Conservation (phyloP, 2,888 invertebrate species). For the Eurois occulta region DNA sequence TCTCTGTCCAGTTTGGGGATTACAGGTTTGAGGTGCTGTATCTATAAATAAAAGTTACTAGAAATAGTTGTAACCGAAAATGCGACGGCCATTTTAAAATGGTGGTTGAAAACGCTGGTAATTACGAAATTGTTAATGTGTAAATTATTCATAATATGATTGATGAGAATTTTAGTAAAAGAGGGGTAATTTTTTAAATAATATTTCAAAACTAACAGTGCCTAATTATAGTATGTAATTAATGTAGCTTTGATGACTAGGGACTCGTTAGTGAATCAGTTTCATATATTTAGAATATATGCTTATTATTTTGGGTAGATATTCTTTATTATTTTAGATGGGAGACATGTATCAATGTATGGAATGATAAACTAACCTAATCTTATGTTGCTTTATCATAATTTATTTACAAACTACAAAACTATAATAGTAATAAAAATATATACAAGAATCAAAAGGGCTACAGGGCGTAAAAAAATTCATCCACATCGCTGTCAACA, state of each 20-base stretch:
- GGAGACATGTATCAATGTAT: neutral
- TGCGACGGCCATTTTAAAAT: constrained; percentile 35
- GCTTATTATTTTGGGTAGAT: neutral
- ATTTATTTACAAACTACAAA: no score
- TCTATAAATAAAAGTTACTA: constrained; percentile 16
- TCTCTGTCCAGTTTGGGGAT: no score
- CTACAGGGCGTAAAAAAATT: no score
- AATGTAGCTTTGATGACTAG: constrained; percentile 39
- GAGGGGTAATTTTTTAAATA: constrained; percentile 15
- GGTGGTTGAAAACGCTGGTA: constrained; percentile 30
- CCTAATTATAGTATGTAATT: constrained; percentile 16
- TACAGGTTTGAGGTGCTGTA: no score
- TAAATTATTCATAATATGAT: constrained; percentile 58
- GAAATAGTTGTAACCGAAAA: constrained; percentile 49
- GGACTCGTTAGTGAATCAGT: constrained; percentile 21
- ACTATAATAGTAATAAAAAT: no score
- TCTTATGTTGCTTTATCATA: neutral
- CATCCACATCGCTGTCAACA: no score
- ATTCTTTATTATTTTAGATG: neutral
- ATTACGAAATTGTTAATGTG: constrained; percentile 56
- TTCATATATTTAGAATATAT: neutral
- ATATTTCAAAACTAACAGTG: constrained; percentile 17
- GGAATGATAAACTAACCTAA: neutral
- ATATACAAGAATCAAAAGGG: no score
- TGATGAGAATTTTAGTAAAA: constrained; percentile 49